Conservation (phyloP, 2,113 vertebrate genomes). For the Pagrus major region DNA sequence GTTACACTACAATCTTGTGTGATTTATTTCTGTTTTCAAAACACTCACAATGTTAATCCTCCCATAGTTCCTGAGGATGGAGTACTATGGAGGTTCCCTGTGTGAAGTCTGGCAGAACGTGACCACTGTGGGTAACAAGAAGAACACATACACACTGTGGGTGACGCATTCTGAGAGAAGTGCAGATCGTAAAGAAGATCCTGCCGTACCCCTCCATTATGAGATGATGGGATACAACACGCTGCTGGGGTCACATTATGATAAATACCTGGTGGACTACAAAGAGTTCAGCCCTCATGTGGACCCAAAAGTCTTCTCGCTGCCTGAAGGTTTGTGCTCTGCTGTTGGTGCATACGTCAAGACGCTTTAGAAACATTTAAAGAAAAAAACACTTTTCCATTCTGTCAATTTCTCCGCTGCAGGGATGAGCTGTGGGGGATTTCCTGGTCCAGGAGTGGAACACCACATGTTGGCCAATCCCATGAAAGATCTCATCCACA, state of each 20-base stretch:
- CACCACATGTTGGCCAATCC: slow-evolving; percentile 87
- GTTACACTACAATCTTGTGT: not conserved
- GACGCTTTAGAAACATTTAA: not conserved
- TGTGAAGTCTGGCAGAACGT: slow-evolving; percentile 87
- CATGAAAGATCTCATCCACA: slow-evolving; percentile 87
- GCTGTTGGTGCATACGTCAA: not conserved
- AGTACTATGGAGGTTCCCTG: slow-evolving; percentile 81
- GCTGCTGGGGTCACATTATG: slow-evolving; percentile 87
- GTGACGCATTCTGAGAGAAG: slow-evolving; percentile 77
- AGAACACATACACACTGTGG: slow-evolving; percentile 88
- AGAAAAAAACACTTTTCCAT: not conserved
- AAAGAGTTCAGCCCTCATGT: slow-evolving; percentile 78
- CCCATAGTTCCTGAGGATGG: slow-evolving; percentile 84
- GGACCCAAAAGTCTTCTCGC: slow-evolving; percentile 72
- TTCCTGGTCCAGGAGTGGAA: slow-evolving; percentile 84
- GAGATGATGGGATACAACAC: slow-evolving; percentile 88
- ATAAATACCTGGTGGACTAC: slow-evolving; percentile 88
- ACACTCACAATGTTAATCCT: not conserved
- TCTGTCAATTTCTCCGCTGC: not conserved
- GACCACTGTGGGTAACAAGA: slow-evolving; percentile 80
- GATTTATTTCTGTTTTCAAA: not conserved
- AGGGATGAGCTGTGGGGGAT: slow-evolving; percentile 81
- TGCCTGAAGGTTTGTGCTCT: slow-evolving; percentile 81
- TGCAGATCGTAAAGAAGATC: slow-evolving; percentile 38
- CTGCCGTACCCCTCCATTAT: slow-evolving; percentile 81